Evolutionary conservation across 1,140 invertebrate genomes (phyloP).

Genomic region (Diorhabda sublineata): DNA sequence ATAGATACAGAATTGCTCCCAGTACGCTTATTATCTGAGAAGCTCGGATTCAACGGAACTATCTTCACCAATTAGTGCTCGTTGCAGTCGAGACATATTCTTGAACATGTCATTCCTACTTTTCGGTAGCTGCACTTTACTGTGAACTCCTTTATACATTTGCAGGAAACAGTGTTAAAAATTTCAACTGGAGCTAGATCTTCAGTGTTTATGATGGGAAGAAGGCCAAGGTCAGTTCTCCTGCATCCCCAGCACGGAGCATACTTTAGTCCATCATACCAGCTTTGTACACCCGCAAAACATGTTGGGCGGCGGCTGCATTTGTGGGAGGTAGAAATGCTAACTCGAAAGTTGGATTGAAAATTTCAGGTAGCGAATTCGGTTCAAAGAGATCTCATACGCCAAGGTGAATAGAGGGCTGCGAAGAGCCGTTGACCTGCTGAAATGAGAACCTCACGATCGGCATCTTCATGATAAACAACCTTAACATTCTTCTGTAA

Average conservation of each 20-base stretch:
- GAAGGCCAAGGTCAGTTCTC: background rate
- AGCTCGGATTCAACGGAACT: too few species aligned
- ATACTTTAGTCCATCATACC: background rate
- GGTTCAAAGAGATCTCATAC: slow-evolving; percentile 7
- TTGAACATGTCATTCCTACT: background rate
- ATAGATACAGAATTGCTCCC: too few species aligned
- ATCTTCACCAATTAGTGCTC: too few species aligned
- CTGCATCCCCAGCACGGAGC: background rate
- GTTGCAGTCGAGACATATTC: background rate
- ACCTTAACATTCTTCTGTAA: background rate
- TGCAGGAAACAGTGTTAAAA: background rate
- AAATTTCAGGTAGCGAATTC: slow-evolving; percentile 6
- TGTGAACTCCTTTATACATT: slow-evolving; percentile 7
- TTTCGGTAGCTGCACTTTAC: slow-evolving; percentile 13
- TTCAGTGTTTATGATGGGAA: background rate
- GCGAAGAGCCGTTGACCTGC: background rate
- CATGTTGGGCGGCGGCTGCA: slow-evolving; percentile 14
- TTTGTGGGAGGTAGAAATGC: background rate
- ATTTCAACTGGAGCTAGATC: background rate
- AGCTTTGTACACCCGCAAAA: slow-evolving; percentile 1
- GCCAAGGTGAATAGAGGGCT: background rate
- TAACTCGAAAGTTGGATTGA: background rate
- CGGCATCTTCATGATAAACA: slow-evolving; percentile 12
- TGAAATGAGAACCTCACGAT: slow-evolving; percentile 7
- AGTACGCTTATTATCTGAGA: too few species aligned